Evolutionary conservation across 2,888 invertebrate genomes (phyloP), one percentile per base, ranked within the genome.

Genomic region (Eupithecia centaureata): DNA sequence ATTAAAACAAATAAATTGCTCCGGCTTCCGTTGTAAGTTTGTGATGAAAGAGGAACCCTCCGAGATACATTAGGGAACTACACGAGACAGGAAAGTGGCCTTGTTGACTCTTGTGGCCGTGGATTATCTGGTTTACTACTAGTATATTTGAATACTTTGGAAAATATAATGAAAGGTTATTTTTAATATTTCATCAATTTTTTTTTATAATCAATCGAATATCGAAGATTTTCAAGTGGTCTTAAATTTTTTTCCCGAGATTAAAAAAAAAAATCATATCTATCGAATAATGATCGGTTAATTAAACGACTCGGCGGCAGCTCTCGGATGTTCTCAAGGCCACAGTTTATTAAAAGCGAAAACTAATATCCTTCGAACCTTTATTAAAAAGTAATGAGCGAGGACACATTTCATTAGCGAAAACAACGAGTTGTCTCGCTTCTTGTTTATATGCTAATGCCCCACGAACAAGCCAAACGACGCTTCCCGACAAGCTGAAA

Each of bases 391-490:
- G 70, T 75, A 71, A 75, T 73, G 75, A 73, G 63, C 65, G 38
- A 60, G 61, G 70, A 71, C 70, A 71, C 61, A 68, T 74, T 73
- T 77, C 77, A 77, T 77, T 76, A 77, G 73, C 72, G 59, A 69
- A 67, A 72, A 72, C 65, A 72, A 68, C 58, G 70, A 73, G 76
- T 73, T 73, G 66, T 70, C 70, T 63, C 72, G 69, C 73, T 71
- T 63, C 76, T 77, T 77, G 77, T 77, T 77, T 77, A 76, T 77
- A 77, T 77, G 77, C 77, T 76, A 77, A 77, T 77, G 68, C 67
- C 67, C 65, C 59, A 65, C 70, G 70, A 72, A 74, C 70, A 73
- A 72, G 73, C 70, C 69, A 71, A 75, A 74, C 70, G 61, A 67
- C 35, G 60, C 65, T 42, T 56, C 13, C 30, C 33, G 30, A 1